phyloP scores from a whole-genome alignment of 2,113 vertebrate genomes.

The Gopherus evgoodei region DNA sequence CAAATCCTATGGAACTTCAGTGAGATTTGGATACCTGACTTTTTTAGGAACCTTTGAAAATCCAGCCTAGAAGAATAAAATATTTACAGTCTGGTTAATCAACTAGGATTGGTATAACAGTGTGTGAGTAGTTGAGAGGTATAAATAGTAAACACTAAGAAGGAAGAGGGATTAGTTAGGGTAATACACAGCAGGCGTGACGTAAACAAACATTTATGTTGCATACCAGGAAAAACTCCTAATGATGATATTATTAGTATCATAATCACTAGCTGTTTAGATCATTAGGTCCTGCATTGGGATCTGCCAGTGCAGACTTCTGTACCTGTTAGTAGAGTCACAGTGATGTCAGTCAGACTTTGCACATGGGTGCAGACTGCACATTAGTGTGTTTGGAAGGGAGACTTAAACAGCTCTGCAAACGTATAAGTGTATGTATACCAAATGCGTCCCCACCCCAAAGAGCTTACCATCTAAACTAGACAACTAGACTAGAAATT shows the following conservation, averaged over 20 bases:
- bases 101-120: not conserved
- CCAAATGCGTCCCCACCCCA: not conserved
- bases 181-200: not conserved
- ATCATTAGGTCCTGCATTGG: not conserved
- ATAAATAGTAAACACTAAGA: not conserved
- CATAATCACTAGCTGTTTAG: rapidly evolving
- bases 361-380: not conserved
- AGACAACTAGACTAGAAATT: not conserved
- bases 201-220: rapidly evolving
- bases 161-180: not conserved
- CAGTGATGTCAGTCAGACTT: not conserved
- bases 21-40: conserved; percentile 2
- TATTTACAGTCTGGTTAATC: not conserved
- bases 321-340: not conserved
- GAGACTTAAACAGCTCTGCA: not conserved
- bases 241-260: not conserved
- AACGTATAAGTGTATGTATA: not conserved
- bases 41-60: conserved; percentile 5
- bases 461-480: not conserved
- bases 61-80: not conserved
- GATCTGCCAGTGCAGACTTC: not conserved
- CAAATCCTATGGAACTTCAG: conserved; percentile 14
- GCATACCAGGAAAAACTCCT: not conserved
- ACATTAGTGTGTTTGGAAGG: not conserved
- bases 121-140: not conserved